Evolutionary conservation across 2,888 invertebrate genomes (phyloP).

Genomic region (Acanthosoma haemorrhoidale): DNA sequence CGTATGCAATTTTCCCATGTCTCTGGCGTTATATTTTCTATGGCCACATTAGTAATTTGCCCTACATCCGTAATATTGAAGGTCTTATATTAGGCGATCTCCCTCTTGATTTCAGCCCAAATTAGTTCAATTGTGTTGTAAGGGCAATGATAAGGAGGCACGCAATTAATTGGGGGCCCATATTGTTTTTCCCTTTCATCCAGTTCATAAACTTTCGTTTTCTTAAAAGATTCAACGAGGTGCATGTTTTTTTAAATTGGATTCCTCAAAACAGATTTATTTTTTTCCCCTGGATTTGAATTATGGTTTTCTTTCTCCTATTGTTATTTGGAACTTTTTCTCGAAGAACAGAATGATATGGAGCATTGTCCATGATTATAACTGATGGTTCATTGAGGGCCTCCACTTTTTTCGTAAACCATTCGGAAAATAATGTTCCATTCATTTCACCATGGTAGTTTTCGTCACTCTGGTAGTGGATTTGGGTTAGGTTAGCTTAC

Average conservation of each 20-base stretch:
- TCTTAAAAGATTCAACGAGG: background rate
- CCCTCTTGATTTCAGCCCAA: background rate
- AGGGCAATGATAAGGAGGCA: background rate
- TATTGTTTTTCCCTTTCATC: background rate
- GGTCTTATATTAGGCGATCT: background rate
- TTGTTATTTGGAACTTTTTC: background rate
- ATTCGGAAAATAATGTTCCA: background rate
- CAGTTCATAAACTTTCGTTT: background rate
- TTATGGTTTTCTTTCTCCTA: no score
- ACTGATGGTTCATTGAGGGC: background rate
- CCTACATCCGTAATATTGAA: background rate
- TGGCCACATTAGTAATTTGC: background rate
- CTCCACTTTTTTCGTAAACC: background rate
- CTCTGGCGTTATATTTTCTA: background rate
- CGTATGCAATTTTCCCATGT: background rate
- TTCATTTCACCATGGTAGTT: background rate
- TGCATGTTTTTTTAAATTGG: background rate
- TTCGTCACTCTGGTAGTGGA: background rate
- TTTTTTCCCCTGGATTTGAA: background rate
- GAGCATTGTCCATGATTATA: background rate
- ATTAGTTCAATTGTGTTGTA: background rate
- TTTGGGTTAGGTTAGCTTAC: no score
- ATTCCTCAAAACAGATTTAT: background rate
- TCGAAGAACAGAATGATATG: background rate
- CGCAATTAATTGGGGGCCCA: background rate